Conservation (phyloP, 2,797 vertebrate genomes). For the Pseudopleuronectes americanus region DNA sequence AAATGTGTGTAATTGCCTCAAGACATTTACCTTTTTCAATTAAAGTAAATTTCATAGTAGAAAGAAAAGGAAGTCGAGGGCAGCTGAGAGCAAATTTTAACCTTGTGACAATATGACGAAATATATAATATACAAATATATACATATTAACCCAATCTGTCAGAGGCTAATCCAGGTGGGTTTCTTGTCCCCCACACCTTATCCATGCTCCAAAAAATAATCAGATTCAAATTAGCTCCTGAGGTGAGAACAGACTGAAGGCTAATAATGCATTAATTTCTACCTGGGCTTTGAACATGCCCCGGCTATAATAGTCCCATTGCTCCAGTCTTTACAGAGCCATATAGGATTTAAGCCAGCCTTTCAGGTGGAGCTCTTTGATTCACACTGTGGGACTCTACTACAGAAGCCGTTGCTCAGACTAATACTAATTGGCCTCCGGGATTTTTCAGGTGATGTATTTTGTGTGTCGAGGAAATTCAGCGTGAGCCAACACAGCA, state of each 20-base stretch:
- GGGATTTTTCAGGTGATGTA: slow-evolving; percentile 77
- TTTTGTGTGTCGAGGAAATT: slow-evolving; percentile 76
- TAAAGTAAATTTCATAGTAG: slow-evolving; percentile 29
- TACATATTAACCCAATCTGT: slow-evolving; percentile 26
- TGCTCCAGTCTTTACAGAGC: slow-evolving; percentile 35
- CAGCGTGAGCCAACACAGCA: slow-evolving; percentile 71
- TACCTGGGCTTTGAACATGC: slow-evolving; percentile 47
- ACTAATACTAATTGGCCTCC: slow-evolving; percentile 75
- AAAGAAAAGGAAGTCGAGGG: slow-evolving; percentile 41
- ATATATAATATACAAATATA: slow-evolving; percentile 18
- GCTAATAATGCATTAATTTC: slow-evolving; percentile 51
- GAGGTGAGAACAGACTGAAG: slow-evolving; percentile 44
- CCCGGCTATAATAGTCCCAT: slow-evolving; percentile 46
- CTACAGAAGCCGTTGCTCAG: slow-evolving; percentile 39
- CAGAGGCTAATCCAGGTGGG: slow-evolving; percentile 41
- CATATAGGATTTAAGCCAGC: slow-evolving; percentile 38
- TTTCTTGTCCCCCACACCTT: slow-evolving; percentile 19
- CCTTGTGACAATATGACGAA: slow-evolving; percentile 40
- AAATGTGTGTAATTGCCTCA: slow-evolving; percentile 13
- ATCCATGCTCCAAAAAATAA: slow-evolving; percentile 25
- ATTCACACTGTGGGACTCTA: slow-evolving; percentile 51
- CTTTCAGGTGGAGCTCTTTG: slow-evolving; percentile 62
- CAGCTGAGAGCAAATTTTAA: slow-evolving; percentile 33
- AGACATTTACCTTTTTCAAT: slow-evolving; percentile 31
- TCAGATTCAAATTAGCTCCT: slow-evolving; percentile 61